These are phyloP conservation scores for Lota lota DNA, from an alignment of 2,113 vertebrate genomes.

Conservation along the genomic window DNA sequence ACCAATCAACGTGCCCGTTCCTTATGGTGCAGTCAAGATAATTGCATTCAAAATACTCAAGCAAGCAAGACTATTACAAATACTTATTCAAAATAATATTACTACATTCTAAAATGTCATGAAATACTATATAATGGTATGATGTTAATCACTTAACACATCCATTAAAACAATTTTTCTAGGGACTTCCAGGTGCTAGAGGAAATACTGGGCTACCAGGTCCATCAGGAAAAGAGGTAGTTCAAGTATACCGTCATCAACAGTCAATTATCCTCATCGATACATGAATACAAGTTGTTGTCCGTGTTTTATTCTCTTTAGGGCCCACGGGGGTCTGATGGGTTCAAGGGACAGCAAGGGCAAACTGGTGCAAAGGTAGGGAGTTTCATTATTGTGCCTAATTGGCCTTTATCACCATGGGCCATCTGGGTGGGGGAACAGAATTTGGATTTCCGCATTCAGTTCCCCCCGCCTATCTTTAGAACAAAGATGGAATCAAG, in stretches of 20 bases:
- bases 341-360: slow-evolving; percentile 87
- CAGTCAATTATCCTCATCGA: not conserved
- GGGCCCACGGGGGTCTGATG: slow-evolving; percentile 83
- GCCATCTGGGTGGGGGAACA: no score
- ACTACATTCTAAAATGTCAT: slow-evolving; percentile 16
- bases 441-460: no score
- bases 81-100: no score
- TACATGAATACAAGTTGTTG: slow-evolving; percentile 1
- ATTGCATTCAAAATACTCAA: no score
- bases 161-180: slow-evolving; percentile 14
- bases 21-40: no score
- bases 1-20: no score
- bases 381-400: slow-evolving; percentile 39
- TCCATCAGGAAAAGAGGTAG: slow-evolving; percentile 82
- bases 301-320: slow-evolving; percentile 29
- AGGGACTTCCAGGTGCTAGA: slow-evolving; percentile 84
- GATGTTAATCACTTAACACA: not conserved
- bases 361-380: slow-evolving; percentile 83
- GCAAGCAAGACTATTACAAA: no score
- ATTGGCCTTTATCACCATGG: not conserved
- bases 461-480: no score
- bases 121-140: not conserved
- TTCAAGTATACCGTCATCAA: not conserved
- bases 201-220: slow-evolving; percentile 83
- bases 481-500: not conserved